Base-by-base conservation (phyloP, 2,888 invertebrate species). In the Sphaeridia pumilis region DNA sequence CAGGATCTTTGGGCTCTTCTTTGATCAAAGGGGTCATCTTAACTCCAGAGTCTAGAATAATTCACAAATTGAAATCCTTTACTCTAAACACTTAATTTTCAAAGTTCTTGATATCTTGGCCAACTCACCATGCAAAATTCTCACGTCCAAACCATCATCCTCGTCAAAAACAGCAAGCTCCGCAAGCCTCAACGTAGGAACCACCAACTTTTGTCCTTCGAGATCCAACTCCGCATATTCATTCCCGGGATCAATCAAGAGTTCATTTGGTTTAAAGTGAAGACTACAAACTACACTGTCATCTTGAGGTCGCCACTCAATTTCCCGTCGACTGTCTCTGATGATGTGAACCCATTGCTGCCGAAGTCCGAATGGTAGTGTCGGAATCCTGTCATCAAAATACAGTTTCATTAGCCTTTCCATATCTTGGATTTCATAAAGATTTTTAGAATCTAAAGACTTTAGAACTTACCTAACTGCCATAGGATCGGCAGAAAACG, bases 311-410 rank as follows among this genome's bases (percentile, higher is more conserved):
- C 31, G n/a, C 47, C 47, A 47, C 22, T 47, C 47, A 12, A 36
- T 35, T 21, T 47, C 47, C 14, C 12, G 21, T 24, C 36, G 20
- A 36, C 47, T 47, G 2, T 21, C 36, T 10, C 47, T 17, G 14
- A 47, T 47, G 12, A 47, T 35, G 34, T 47, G 12, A 3, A 47
- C 24, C 47, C 47, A 47, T 2, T n/a, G 34, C 36, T 47, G 47
- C 3, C 47, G 7, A 10, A 47, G 24, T 10, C 47, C 47, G 4
- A 47, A 47, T 7, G 31, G 31, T n/a, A 22, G 14, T 3, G 7
- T 35, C 17, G 47, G 47, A 17, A 47, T 21, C 24, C 47, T 47
- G 17, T 20, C 12, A 5, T 10, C 7, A 10, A 31, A 31, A 31
- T 10, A 7, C 31, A 31, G 31, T 31, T 14, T 31, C 31, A 10